phyloP scores from a whole-genome alignment of 2,113 vertebrate genomes.

The Heterotilapia buettikoferi region DNA sequence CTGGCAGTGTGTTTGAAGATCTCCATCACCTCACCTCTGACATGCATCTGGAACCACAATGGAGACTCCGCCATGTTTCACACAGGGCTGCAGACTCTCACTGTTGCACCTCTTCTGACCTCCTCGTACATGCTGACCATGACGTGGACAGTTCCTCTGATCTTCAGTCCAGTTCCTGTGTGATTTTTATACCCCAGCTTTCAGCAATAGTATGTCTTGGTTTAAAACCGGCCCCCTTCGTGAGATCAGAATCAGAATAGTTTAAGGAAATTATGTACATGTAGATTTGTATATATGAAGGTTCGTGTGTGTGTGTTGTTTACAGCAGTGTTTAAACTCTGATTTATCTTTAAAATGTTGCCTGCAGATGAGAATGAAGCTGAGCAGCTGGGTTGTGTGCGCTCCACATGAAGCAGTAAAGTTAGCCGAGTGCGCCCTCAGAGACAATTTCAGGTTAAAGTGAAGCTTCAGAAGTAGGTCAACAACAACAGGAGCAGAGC shows the following conservation, averaged over 20 bases:
- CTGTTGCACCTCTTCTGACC: not conserved
- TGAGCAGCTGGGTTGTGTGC: not conserved
- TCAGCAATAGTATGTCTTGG: not conserved
- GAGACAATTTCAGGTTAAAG: not conserved
- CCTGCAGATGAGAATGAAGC: not conserved
- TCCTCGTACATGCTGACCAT: not conserved
- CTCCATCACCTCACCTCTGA: not conserved
- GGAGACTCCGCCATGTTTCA: not conserved
- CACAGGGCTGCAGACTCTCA: not conserved
- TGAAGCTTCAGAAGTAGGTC: conserved; percentile 15
- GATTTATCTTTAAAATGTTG: not conserved
- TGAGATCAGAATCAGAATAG: not conserved
- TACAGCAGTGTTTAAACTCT: not conserved
- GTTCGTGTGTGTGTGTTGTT: not conserved
- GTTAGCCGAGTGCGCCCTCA: not conserved
- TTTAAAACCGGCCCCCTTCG: not conserved
- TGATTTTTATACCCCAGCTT: not conserved
- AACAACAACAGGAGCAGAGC: not conserved
- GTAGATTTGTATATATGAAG: not conserved
- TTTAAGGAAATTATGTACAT: not conserved
- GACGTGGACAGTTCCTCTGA: not conserved
- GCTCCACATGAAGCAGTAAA: not conserved
- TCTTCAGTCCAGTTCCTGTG: not conserved
- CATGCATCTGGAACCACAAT: not conserved
- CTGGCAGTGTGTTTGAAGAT: not conserved